Percentiles rank a stretch among this genome's conserved stretches.
Conservation (phyloP, 2,888 invertebrate species). For the Eristalis pertinax region DNA sequence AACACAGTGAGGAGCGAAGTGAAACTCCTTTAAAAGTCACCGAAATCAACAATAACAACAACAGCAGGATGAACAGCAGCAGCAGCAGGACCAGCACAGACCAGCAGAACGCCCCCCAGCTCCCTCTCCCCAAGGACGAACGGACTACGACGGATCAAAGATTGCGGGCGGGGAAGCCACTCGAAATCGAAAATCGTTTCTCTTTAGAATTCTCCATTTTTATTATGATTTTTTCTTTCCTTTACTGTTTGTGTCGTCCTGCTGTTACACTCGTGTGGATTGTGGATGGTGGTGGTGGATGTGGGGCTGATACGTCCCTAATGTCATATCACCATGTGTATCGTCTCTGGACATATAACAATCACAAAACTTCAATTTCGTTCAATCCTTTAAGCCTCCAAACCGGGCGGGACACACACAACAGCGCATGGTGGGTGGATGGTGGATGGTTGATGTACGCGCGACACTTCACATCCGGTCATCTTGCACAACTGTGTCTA, state of each 20-base stretch:
- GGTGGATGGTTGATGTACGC: not conserved
- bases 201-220: constrained; percentile 59
- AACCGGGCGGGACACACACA: constrained; percentile 14
- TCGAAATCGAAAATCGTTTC: constrained; percentile 69
- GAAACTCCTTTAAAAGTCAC: constrained; percentile 57
- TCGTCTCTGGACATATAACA: constrained; percentile 66
- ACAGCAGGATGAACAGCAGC: not conserved
- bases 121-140: constrained; percentile 39
- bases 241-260: constrained; percentile 20
- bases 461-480: constrained; percentile 49
- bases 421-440: not conserved
- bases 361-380: constrained; percentile 70
- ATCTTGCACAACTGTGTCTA: constrained; percentile 1
- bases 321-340: constrained; percentile 65
- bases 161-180: constrained; percentile 18
- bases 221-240: constrained; percentile 41
- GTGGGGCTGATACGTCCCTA: constrained; percentile 24
- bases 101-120: too few species aligned
- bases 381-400: constrained; percentile 67
- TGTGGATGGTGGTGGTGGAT: not conserved
- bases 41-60: constrained; percentile 46
- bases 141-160: not conserved
- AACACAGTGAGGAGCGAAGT: not conserved
- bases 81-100: too few species aligned
- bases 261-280: constrained; percentile 31